phyloP scores from a whole-genome alignment of 1,140 invertebrate species.

The Copidosoma floridanum region DNA sequence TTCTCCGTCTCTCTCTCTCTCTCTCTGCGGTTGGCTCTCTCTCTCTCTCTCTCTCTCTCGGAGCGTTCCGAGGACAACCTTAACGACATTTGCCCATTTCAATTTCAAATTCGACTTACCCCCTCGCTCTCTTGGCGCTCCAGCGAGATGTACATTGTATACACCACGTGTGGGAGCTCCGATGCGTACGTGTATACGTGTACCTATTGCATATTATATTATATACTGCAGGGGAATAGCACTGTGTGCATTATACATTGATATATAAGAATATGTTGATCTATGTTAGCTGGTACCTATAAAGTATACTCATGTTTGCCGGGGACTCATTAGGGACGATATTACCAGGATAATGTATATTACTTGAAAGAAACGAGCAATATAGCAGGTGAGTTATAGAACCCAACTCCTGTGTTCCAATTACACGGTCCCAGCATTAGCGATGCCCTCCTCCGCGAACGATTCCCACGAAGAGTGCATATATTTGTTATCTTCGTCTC shows the following conservation, averaged over 20 bases:
- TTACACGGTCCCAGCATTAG: conserved; percentile 2
- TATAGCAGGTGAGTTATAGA: too few relatives aligned
- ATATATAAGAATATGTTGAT: conserved; percentile 5
- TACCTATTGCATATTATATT: not conserved
- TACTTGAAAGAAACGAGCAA: too few relatives aligned
- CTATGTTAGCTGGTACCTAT: too few relatives aligned
- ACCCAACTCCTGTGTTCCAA: conserved; percentile 17
- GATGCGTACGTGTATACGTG: not conserved
- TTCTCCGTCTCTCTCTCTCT: too few relatives aligned
- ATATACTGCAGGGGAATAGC: not conserved
- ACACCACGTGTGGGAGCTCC: not conserved
- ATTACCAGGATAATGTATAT: conserved; percentile 22
- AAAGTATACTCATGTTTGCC: conserved; percentile 22
- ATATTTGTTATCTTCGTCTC: too few relatives aligned
- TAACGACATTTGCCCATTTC: conserved; percentile 26
- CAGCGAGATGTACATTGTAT: not conserved
- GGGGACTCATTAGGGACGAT: conserved; percentile 16
- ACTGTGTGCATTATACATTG: too few relatives aligned
- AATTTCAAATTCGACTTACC: conserved; percentile 22
- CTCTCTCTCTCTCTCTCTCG: not conserved
- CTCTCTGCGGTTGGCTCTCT: too few relatives aligned
- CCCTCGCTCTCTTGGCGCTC: not conserved
- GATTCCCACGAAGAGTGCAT: conserved; percentile 13
- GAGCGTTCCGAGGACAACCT: not conserved
- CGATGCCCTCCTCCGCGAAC: not conserved